Base-by-base conservation (phyloP, 2,888 invertebrate species). In the Lottia gigantea region DNA sequence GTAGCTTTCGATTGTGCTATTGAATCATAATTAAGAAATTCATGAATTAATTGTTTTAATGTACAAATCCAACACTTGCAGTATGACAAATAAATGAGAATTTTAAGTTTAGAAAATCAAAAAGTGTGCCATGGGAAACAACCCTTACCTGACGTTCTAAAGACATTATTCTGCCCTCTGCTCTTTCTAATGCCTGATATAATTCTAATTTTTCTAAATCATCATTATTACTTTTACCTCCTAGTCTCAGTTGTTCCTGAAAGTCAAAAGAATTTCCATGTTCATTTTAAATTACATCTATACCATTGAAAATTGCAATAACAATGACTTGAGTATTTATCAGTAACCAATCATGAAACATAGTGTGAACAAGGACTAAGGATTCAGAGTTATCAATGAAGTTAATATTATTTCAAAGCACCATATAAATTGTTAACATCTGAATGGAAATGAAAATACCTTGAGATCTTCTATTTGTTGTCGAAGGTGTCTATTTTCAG, bases 121-220 rank as follows among this genome's bases (percentile, higher is more conserved):
- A 40, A 62, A 68, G 8, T 26, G 40, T 26, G 19, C 15, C 25
- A 45, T 26, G n/a, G 40, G 23, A 71, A 26, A 16, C 0, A 63
- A 61, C 1, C 14, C 40, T 23, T 64, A 87, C 87, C 83, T 86
- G 86, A 77, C 81, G 84, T 74, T 88, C 88, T n/a, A 88, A 79
- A 8, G 87, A 79, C 71, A 80, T 78, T 62, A 87, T 85, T 67
- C 88, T 76, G 6, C 83, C 83, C 67, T 87, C 84, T 7, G 86
- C 83, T 68, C 80, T 79, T 64, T 87, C 87, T 61, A 87, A 74
- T 15, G 83, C 82, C 68, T 87, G 85, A 69, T 85, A 85, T 64
- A 87, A 75, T 66, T 86, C 85, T 71, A 87, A 79, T 66, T 83
- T 83, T 74, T 87, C 87, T 62, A 79, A 65, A 62, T 84, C 84